Evolutionary conservation across 1,140 invertebrate genomes (phyloP).

Genomic region (Drosophila repleta): DNA sequence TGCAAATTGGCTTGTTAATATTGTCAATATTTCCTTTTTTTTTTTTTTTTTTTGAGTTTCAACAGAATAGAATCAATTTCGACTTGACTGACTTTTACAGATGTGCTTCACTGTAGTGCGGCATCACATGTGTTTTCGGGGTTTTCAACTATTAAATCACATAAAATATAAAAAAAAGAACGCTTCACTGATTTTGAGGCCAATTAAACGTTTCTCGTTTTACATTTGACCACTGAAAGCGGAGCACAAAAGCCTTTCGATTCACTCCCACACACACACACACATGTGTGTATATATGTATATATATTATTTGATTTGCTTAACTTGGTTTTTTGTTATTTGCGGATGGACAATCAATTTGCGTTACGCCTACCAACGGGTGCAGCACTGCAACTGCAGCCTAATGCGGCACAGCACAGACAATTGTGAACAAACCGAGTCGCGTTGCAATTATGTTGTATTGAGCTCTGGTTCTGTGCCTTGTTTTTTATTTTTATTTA

Average conservation of each 20-base stretch:
- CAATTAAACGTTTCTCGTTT: constrained; percentile 73
- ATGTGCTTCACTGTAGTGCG: background rate
- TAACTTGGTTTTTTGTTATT: constrained; percentile 17
- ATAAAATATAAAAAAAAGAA: constrained; percentile 25
- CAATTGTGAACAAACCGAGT: constrained; percentile 40
- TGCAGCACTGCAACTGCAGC: constrained; percentile 53
- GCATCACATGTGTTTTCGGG: background rate
- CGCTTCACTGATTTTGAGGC: constrained; percentile 71
- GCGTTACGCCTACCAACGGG: constrained; percentile 53
- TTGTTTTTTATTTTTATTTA: constrained; percentile 18
- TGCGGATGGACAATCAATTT: constrained; percentile 53
- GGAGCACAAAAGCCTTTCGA: constrained; percentile 14
- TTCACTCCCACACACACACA: background rate
- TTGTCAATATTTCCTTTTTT: constrained; percentile 2
- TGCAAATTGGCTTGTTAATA: constrained; percentile 39
- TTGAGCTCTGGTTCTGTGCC: constrained; percentile 49
- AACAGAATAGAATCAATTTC: constrained; percentile 3
- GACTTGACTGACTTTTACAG: background rate
- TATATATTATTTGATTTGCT: constrained; percentile 10
- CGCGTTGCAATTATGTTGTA: constrained; percentile 71
- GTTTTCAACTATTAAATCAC: constrained; percentile 6
- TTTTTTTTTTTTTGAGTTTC: constrained; percentile 12
- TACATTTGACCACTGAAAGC: constrained; percentile 59
- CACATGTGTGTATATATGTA: background rate
- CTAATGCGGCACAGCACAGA: constrained; percentile 12